Conservation (phyloP, 2,113 vertebrate species). For the Tretioscincus oriximinensis region DNA sequence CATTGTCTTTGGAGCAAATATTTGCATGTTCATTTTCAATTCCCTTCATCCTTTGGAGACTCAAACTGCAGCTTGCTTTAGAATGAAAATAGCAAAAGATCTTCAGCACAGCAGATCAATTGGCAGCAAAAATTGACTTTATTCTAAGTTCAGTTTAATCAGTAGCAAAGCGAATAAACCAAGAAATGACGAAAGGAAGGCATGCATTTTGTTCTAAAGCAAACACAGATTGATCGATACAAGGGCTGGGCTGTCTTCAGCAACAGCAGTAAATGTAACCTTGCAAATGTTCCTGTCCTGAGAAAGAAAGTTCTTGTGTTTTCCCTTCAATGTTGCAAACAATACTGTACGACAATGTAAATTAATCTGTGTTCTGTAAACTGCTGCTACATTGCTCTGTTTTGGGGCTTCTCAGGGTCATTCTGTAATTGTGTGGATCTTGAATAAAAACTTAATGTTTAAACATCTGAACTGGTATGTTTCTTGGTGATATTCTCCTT, state of each 20-base stretch:
- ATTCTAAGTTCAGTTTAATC: slow-evolving; percentile 52
- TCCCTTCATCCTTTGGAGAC: neutral
- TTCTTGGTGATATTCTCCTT: slow-evolving; percentile 20
- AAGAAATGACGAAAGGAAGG: neutral
- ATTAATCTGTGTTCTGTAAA: slow-evolving; percentile 5
- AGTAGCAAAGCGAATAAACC: slow-evolving; percentile 36
- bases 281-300: neutral
- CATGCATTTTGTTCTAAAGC: slow-evolving; percentile 9
- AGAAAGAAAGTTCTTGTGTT: neutral
- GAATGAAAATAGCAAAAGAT: neutral
- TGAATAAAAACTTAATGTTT: slow-evolving; percentile 45
- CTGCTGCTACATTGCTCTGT: neutral
- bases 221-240: neutral
- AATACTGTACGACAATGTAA: neutral
- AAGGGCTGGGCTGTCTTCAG: neutral
- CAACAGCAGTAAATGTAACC: neutral
- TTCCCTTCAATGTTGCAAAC: neutral
- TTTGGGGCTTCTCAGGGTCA: neutral
- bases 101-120: neutral
- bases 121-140: neutral
- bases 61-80: slow-evolving; percentile 1
- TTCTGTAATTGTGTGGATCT: slow-evolving; percentile 5
- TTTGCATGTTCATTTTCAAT: too few relatives aligned
- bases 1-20: neutral
- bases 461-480: slow-evolving; percentile 12